These are phyloP conservation scores for Columba janthina DNA, from an alignment of 2,113 vertebrate genomes.

Conservation along the genomic window DNA sequence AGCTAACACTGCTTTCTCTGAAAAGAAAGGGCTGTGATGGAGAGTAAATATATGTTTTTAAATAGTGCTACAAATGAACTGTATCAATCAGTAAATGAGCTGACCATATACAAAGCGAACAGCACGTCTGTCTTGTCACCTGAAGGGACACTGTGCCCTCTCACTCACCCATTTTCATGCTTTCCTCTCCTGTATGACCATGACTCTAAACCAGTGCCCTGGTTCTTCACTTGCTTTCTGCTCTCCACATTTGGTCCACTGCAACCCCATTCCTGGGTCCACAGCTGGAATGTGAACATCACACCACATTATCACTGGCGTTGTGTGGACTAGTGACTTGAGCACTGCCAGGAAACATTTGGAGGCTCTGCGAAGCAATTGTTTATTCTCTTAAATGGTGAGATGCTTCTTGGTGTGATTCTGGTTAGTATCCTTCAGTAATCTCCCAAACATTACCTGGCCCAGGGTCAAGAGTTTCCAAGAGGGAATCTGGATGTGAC, in stretches of 20 bases:
- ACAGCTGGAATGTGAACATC: not conserved
- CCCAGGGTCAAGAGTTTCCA: not conserved
- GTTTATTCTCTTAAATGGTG: not conserved
- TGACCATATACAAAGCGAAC: not conserved
- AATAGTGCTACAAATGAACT: not conserved
- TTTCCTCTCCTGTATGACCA: not conserved
- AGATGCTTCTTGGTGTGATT: not conserved
- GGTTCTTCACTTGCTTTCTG: not conserved
- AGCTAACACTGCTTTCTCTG: not conserved
- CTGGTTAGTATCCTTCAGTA: not conserved
- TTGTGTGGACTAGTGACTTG: not conserved
- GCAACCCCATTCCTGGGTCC: not conserved
- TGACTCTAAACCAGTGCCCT: not conserved
- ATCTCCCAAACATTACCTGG: not conserved
- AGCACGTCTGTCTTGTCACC: not conserved
- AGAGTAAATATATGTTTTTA: not conserved
- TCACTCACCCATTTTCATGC: not conserved
- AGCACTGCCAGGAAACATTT: not conserved
- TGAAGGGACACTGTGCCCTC: not conserved
- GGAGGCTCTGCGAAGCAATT: not conserved
- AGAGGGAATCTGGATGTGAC: not conserved
- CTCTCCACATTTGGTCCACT: not conserved
- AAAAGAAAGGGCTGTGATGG: not conserved
- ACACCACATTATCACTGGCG: not conserved
- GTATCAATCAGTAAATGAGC: not conserved